Conservation (phyloP, 2,888 invertebrate species). For the Ophion costatus region DNA sequence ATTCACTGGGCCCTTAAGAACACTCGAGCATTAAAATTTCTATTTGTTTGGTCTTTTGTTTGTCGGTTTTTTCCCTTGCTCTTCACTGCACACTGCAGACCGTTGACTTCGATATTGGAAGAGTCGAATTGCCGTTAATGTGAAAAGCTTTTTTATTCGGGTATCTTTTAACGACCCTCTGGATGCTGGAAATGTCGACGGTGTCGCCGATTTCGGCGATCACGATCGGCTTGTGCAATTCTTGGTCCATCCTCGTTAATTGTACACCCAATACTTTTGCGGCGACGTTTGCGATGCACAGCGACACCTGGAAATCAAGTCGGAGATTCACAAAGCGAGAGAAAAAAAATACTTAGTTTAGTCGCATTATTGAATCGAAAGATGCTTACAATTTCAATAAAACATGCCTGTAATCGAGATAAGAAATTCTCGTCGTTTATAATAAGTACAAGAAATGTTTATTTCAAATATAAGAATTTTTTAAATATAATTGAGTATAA, state of each 20-base stretch:
- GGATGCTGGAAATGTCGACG: constrained; percentile 76
- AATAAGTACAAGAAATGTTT: not conserved
- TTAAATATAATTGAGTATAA: too few relatives aligned
- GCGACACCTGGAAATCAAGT: constrained; percentile 85
- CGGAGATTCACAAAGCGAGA: not conserved
- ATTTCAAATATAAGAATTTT: not conserved
- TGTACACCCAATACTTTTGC: constrained; percentile 88
- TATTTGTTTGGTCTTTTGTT: not conserved
- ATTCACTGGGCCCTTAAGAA: constrained; percentile 32
- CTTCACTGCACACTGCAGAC: constrained; percentile 85
- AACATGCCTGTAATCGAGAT: not conserved
- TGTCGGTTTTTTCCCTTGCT: not conserved
- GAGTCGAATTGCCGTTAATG: constrained; percentile 72
- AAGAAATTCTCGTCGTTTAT: not conserved
- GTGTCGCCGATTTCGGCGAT: constrained; percentile 86
- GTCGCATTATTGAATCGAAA: not conserved
- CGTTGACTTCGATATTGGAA: constrained; percentile 82
- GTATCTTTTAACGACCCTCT: constrained; percentile 77
- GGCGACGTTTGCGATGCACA: constrained; percentile 88
- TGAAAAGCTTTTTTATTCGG: constrained; percentile 77
- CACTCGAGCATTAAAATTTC: not conserved
- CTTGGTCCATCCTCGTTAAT: constrained; percentile 87
- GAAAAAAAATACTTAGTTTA: not conserved
- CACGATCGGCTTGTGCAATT: constrained; percentile 88
- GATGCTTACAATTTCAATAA: not conserved